Base-by-base conservation (phyloP, 2,888 invertebrate genomes). In the Sisyra terminalis region DNA sequence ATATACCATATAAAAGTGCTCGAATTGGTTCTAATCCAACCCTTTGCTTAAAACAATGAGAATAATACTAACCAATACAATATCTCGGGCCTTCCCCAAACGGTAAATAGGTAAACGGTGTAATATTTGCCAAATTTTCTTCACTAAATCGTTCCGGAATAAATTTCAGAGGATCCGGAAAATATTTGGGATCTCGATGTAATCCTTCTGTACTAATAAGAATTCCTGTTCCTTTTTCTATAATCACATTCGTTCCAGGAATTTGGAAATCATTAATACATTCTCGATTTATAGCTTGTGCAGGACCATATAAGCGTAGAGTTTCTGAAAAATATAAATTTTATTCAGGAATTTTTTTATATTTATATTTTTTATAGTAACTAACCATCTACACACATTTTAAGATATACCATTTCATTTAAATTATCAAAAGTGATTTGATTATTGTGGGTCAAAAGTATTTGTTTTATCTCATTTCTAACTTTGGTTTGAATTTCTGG, bases 111-210 rank as follows among this genome's bases (percentile, higher is more conserved):
- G 35, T 15, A 35, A 35, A 35, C 5, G 8, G 13, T n/a, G 9
- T 3, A 8, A 35, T 2, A 15, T 35, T 14, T n/a, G n/a, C 14
- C 16, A 11, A 11, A 14, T 35, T 35, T 3, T 13, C 10, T 2
- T 15, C 8, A 24, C 24, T 24, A 13, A 35, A 35, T n/a, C 35
- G 14, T 35, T 35, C 35, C 16, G 35, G 35, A 14, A 15, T 15
- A 35, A 35, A 35, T 35, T 35, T 14, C n/a, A 15, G 14, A 3
- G 35, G 35, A 35, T 35, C 16, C 13, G 35, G 35, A 35, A 35
- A 35, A 35, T 35, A 35, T 14, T 35, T 35, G 9, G 35, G 35
- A 13, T 35, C 35, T 11, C 16, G 16, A 13, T 35, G 35, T 15
- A 35, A 15, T n/a, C 11, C 35, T 4, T 35, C 14, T 9, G 16